A percentile compares a stretch with the other conserved stretches of the same genome.
phyloP scores from a whole-genome alignment of 2,888 invertebrate species.

The Drosophila pseudotalamancana region DNA sequence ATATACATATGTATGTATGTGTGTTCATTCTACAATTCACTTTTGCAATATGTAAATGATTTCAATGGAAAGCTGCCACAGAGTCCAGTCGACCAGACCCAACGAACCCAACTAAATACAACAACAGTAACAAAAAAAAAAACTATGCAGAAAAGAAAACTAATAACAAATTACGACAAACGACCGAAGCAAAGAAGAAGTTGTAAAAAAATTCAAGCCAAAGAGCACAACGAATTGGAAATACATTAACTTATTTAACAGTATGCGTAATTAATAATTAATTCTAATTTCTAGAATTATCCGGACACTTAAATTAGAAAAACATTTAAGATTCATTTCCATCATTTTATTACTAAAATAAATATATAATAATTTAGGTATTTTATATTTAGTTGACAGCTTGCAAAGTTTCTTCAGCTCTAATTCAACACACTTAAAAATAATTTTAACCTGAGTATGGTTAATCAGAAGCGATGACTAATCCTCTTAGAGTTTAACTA shows the following conservation, averaged over 20 bases:
- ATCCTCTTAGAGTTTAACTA: too few species aligned
- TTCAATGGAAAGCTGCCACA: constrained; percentile 73
- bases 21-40: constrained; percentile 47
- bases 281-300: too few species aligned
- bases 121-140: constrained; percentile 1
- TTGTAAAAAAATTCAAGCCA: constrained; percentile 4
- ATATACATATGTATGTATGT: constrained; percentile 1
- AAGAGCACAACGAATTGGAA: background rate
- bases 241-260: constrained; percentile 7
- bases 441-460: too few species aligned
- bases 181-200: constrained; percentile 53
- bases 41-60: constrained; percentile 77
- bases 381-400: too few species aligned
- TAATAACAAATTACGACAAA: constrained; percentile 76
- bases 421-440: too few species aligned
- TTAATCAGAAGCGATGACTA: too few species aligned
- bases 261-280: too few species aligned
- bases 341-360: too few species aligned
- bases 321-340: too few species aligned
- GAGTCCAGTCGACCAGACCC: constrained; percentile 27
- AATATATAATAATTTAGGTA: too few species aligned
- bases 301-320: too few species aligned
- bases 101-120: constrained; percentile 35
- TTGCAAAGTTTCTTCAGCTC: too few species aligned
- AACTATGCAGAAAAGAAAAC: constrained; percentile 39